Evolutionary conservation across 2,797 vertebrate species (phyloP).

Genomic region (Sternotherus odoratus): DNA sequence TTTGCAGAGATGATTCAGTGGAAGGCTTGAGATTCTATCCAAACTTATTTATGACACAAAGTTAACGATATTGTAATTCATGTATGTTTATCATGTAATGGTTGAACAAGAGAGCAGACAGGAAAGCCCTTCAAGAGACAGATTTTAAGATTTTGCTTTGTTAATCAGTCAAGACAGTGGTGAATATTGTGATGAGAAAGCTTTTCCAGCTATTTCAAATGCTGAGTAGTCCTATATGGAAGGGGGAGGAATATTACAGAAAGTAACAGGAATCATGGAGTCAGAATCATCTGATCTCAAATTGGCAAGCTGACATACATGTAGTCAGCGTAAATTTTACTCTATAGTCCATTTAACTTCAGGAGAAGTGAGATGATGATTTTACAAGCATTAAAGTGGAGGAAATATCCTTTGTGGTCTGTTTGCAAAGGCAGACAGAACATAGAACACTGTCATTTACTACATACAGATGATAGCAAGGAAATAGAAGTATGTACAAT

Average conservation of each 20-base stretch:
- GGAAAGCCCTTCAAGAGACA: slow-evolving; percentile 35
- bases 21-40: slow-evolving; percentile 98
- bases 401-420: background rate
- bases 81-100: slow-evolving; percentile 17
- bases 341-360: slow-evolving; percentile 24
- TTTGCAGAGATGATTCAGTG: slow-evolving; percentile 97
- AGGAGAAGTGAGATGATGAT: slow-evolving; percentile 21
- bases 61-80: slow-evolving; percentile 60
- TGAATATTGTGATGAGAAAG: slow-evolving; percentile 42
- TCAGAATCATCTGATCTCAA: slow-evolving; percentile 42
- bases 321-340: background rate
- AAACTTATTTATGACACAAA: slow-evolving; percentile 92
- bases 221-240: slow-evolving; percentile 29
- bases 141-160: slow-evolving; percentile 15
- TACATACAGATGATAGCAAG: background rate
- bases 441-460: background rate
- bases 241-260: slow-evolving; percentile 33
- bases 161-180: slow-evolving; percentile 29
- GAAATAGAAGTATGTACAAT: background rate
- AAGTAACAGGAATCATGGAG: slow-evolving; percentile 35
- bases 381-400: background rate
- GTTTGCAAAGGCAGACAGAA: background rate
- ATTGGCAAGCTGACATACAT: background rate
- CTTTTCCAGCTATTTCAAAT: slow-evolving; percentile 70
- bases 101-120: slow-evolving; percentile 32